Percentiles rank a stretch among this genome's conserved stretches.
Evolutionary conservation across 2,797 vertebrate species (phyloP).

Genomic region (Hafferia zeledoni): DNA sequence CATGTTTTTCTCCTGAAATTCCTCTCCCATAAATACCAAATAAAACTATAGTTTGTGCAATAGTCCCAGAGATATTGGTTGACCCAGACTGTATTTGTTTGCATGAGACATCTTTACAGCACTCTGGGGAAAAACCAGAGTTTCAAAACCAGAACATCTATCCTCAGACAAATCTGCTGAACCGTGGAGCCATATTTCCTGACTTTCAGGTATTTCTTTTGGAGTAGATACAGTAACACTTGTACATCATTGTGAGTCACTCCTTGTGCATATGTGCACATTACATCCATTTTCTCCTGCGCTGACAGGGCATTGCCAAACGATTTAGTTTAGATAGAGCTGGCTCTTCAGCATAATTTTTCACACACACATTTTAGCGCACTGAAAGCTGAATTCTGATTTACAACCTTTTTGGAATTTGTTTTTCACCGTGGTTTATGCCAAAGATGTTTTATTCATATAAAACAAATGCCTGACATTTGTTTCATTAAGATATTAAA

Average conservation of each 20-base stretch:
- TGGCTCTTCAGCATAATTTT: slow-evolving; percentile 44
- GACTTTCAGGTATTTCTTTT: slow-evolving; percentile 79
- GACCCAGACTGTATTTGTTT: slow-evolving; percentile 76
- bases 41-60: slow-evolving; percentile 65
- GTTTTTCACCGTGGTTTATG: slow-evolving; percentile 40
- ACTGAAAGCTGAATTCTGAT: slow-evolving; percentile 56
- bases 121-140: slow-evolving; percentile 70
- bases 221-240: slow-evolving; percentile 72
- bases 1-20: slow-evolving; percentile 17
- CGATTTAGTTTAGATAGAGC: slow-evolving; percentile 31
- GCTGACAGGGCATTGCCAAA: slow-evolving; percentile 55
- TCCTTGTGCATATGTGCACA: slow-evolving; percentile 42
- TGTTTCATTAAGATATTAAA: slow-evolving; percentile 62
- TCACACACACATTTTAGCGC: slow-evolving; percentile 33
- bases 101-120: slow-evolving; percentile 70
- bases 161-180: slow-evolving; percentile 74
- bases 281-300: slow-evolving; percentile 45
- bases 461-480: slow-evolving; percentile 64
- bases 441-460: slow-evolving; percentile 66
- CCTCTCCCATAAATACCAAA: slow-evolving; percentile 35
- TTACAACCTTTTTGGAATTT: slow-evolving; percentile 63
- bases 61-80: slow-evolving; percentile 58
- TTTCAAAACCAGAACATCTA: slow-evolving; percentile 73
- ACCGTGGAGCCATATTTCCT: slow-evolving; percentile 73
- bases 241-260: slow-evolving; percentile 75